Base-by-base conservation (phyloP, 2,797 vertebrate genomes). In the Enteromius unitaeniatus region DNA sequence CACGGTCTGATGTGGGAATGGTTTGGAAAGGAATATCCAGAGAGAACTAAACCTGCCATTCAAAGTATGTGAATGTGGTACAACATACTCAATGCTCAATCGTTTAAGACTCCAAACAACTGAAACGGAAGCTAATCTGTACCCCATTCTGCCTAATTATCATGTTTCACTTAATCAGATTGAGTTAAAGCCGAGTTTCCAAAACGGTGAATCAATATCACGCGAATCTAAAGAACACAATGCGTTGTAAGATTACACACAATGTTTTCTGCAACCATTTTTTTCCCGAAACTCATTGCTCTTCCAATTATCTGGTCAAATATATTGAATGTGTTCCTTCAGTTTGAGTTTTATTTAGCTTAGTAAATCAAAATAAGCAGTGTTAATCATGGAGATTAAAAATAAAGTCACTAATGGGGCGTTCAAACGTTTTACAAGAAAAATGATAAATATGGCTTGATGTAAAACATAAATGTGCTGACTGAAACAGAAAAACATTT, bases 121-220 rank as follows among this genome's bases (percentile, higher is more conserved):
- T 77, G 1, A 28, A 78, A 78, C 31, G 23, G 23, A 64, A 62
- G 55, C 40, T 78, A 26, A 62, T n/a, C 75, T 64, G 58, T 62
- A 70, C 26, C 45, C 11, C n/a, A 34, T 78, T 45, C 17, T 6
- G 26, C 23, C 53, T 9, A 70, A 73, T 49, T 45, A 73, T 72
- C 51, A 55, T 11, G 62, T 81, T 81, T 81, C 53, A 47, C 23
- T 45, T 47, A 73, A 72, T 72, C 67, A 47, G 40, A 23, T 37
- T 34, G 53, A 62, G 19, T 28, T 31, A 64, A 76, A 42, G 74
- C 74, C 4, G 14, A 77, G 53, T 77, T 77, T 60, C 74, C 74
- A 42, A 76, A 55, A 42, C 7, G 45, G 45, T 15, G 45, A 47
- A 47, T 47, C 53, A 76, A 45, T 3, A 45, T 45, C 34, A 58